phyloP scores from a whole-genome alignment of 2,888 invertebrate species.

The Brachyptera putata region DNA sequence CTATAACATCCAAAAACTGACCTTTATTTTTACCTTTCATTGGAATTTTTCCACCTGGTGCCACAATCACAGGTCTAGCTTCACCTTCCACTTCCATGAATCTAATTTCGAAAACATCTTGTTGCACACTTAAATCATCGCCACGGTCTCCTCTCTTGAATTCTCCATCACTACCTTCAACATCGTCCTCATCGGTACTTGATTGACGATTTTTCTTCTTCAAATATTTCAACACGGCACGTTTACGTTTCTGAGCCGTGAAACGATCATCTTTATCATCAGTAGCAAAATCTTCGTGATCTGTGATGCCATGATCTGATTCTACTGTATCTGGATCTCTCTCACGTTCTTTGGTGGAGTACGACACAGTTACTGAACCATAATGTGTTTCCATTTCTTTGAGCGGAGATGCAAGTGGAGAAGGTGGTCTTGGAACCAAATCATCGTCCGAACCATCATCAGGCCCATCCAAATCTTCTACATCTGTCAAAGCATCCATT shows the following conservation, averaged over 20 bases:
- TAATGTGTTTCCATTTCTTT: conserved; percentile 13
- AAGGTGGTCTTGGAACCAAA: not conserved
- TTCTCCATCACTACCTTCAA: conserved; percentile 31
- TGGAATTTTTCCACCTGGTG: not conserved
- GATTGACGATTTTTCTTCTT: conserved; percentile 22
- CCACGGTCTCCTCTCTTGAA: conserved; percentile 1
- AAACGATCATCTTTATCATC: not conserved
- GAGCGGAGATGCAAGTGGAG: not conserved
- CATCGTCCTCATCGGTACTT: conserved; percentile 25
- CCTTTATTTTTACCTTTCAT: not conserved
- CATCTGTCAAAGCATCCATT: conserved; percentile 34
- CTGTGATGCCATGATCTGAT: not conserved
- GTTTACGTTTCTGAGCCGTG: not conserved
- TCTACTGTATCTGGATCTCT: not conserved
- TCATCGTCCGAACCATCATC: conserved; percentile 32
- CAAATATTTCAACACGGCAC: conserved; percentile 1
- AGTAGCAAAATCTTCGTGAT: conserved; percentile 4
- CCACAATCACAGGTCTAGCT: conserved; percentile 8
- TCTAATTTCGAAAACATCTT: conserved; percentile 20
- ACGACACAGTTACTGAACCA: conserved; percentile 5
- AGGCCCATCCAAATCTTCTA: conserved; percentile 40
- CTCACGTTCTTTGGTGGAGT: not conserved
- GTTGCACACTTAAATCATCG: not conserved
- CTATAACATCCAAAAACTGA: conserved; percentile 5
- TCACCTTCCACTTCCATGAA: conserved; percentile 26